Evolutionary conservation across 1,140 invertebrate species (phyloP).

Genomic region (Drosophila navojoa): DNA sequence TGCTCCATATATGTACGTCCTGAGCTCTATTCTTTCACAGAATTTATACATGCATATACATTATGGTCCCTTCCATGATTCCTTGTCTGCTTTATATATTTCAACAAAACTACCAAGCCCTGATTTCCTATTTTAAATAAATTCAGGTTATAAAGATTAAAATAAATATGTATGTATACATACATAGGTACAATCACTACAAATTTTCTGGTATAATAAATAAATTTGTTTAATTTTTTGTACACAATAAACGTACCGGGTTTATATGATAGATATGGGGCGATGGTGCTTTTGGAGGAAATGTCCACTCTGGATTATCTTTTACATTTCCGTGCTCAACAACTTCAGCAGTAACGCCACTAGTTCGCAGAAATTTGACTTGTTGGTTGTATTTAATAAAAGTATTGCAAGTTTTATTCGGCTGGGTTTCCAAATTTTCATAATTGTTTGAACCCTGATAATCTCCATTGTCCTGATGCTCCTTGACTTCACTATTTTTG

Average conservation of each 20-base stretch:
- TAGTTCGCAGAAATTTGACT: slow-evolving; percentile 64
- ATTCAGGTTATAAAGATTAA: no score
- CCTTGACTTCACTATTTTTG: slow-evolving; percentile 86
- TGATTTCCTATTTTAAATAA: no score
- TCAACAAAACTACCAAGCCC: no score
- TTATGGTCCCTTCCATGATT: no score
- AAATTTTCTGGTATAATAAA: no score
- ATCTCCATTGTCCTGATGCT: slow-evolving; percentile 78
- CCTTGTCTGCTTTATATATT: no score
- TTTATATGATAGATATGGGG: slow-evolving; percentile 89
- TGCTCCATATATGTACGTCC: no score
- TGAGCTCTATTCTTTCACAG: no score
- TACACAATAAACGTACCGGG: slow-evolving; percentile 85
- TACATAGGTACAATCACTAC: no score
- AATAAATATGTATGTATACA: no score
- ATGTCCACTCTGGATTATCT: slow-evolving; percentile 87
- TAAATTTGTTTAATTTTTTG: background rate
- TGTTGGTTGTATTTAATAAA: slow-evolving; percentile 52
- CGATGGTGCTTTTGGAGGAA: slow-evolving; percentile 89
- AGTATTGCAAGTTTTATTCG: slow-evolving; percentile 31
- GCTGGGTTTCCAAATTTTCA: slow-evolving; percentile 23
- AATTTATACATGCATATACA: no score
- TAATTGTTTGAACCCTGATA: background rate
- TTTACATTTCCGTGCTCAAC: slow-evolving; percentile 40
- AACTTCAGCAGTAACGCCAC: slow-evolving; percentile 38